A percentile compares a stretch with the other conserved stretches of the same genome.
Conservation (phyloP, 2,888 invertebrate genomes). For the Crioceris asparagi region DNA sequence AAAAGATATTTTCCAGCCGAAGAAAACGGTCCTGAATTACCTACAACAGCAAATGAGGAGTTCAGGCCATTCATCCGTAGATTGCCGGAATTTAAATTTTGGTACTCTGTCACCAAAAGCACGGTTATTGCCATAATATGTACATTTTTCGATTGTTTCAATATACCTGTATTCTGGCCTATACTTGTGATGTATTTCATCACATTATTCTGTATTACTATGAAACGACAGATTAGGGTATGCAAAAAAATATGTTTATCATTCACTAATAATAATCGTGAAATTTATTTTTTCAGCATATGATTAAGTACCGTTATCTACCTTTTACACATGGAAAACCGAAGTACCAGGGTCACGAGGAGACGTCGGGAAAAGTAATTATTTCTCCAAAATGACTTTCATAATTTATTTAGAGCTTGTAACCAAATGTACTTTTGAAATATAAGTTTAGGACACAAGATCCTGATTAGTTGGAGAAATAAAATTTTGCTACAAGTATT, state of each 20-base stretch:
- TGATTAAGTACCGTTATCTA: slow-evolving; percentile 98
- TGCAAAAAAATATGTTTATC: too few species aligned
- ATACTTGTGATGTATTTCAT: slow-evolving; percentile 99
- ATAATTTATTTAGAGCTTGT: too few species aligned
- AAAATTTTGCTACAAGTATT: too few species aligned
- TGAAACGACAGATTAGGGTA: slow-evolving; percentile 99
- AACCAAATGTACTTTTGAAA: too few species aligned
- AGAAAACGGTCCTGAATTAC: slow-evolving; percentile 82
- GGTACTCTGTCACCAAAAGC: slow-evolving; percentile 94
- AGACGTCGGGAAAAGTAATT: slow-evolving; percentile 27
- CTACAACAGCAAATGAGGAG: slow-evolving; percentile 91
- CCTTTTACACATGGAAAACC: slow-evolving; percentile 99
- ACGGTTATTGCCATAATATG: slow-evolving; percentile 81
- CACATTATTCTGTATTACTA: slow-evolving; percentile 94
- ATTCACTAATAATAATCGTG: background rate
- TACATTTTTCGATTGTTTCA: slow-evolving; percentile 95
- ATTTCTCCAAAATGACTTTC: slow-evolving; percentile 29
- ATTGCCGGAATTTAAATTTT: slow-evolving; percentile 98
- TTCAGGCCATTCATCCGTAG: slow-evolving; percentile 95
- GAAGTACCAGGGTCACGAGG: slow-evolving; percentile 67
- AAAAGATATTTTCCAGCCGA: slow-evolving; percentile 44
- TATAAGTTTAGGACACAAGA: too few species aligned
- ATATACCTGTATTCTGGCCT: slow-evolving; percentile 99
- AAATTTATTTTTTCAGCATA: slow-evolving; percentile 67
- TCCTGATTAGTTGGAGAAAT: too few species aligned